Base-by-base conservation (phyloP, 2,113 vertebrate genomes). In the Taurulus bubalis region DNA sequence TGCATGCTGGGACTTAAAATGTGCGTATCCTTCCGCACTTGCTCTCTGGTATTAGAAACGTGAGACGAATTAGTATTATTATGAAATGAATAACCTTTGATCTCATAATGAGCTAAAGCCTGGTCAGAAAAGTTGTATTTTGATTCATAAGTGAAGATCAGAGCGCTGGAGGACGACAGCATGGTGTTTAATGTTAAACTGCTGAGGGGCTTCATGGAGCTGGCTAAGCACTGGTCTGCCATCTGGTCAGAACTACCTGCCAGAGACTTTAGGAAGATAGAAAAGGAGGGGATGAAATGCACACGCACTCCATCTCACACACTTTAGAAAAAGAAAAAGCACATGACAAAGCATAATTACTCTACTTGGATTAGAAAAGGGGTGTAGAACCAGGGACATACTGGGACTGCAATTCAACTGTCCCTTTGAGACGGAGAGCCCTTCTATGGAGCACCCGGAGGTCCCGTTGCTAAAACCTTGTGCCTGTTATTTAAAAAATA, bases 161-260 rank as follows among this genome's bases (percentile, higher is more conserved):
- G 40, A n/a, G 40, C 2, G 8, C 58, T 74, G n/a, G 9, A 55
- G 11, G 36, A 40, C 20, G 47, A 40, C 34, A 24, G 38, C 28
- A 20, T 7, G 3, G 9, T 40, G 63, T 75, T 64, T 9, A 53
- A 76, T 42, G 36, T 45, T 56, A 16, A 56, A 66, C 26, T 67
- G 73, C 32, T 55, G 15, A 16, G 45, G 60, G 60, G 18, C 58
- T 76, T 68, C 51, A 59, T 20, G 38, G 53, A 58, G 51, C 63
- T 77, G 49, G 49, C 63, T 18, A 45, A 67, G 74, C 51, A 58
- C 24, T 2, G n/a, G 49, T n/a, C 62, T 56, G 36, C 62, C 62
- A 76, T 67, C 74, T 67, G 51, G 36, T 67, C 36, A 42, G 10
- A 56, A 36, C n/a, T 56, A 56, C n/a, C 68, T 56, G 14, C 22